Conservation (phyloP, 1,140 invertebrate species). For the Steinernema khuongi region DNA sequence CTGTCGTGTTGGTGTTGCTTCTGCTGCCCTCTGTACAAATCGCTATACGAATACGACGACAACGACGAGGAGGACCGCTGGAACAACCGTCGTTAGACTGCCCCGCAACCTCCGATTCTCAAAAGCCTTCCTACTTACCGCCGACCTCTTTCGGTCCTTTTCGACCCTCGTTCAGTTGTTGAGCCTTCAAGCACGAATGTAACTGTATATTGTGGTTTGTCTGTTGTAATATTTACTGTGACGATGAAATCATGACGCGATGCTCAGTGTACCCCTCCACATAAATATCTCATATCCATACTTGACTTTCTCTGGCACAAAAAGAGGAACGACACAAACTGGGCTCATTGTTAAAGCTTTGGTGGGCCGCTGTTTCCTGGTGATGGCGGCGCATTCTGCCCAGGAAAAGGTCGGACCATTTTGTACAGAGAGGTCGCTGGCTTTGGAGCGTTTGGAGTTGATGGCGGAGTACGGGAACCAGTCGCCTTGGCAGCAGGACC, state of each 20-base stretch:
- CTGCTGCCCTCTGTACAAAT: slow-evolving; percentile 57
- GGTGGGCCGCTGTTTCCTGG: too few relatives aligned
- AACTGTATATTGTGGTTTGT: slow-evolving; percentile 12
- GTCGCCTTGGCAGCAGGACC: too few relatives aligned
- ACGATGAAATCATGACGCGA: neutral
- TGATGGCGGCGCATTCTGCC: too few relatives aligned
- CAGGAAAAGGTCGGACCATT: too few relatives aligned
- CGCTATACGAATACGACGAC: slow-evolving; percentile 45
- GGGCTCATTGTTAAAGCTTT: too few relatives aligned
- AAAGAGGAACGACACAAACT: too few relatives aligned
- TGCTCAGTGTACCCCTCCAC: neutral
- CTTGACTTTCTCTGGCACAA: too few relatives aligned
- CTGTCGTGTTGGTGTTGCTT: slow-evolving; percentile 58
- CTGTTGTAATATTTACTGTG: neutral
- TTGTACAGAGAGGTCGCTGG: too few relatives aligned
- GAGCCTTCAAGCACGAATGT: neutral
- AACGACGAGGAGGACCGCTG: slow-evolving; percentile 3
- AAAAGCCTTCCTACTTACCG: neutral
- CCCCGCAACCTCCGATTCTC: neutral
- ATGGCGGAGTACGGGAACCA: too few relatives aligned
- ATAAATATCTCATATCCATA: neutral
- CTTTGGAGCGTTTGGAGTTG: too few relatives aligned
- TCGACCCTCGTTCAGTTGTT: slow-evolving; percentile 7
- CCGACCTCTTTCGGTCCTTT: slow-evolving; percentile 1
- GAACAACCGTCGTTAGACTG: neutral